A percentile compares a stretch with the other conserved stretches of the same genome.
phyloP scores from a whole-genome alignment of 1,140 invertebrate genomes.

The Trinorchestia longiramus region DNA sequence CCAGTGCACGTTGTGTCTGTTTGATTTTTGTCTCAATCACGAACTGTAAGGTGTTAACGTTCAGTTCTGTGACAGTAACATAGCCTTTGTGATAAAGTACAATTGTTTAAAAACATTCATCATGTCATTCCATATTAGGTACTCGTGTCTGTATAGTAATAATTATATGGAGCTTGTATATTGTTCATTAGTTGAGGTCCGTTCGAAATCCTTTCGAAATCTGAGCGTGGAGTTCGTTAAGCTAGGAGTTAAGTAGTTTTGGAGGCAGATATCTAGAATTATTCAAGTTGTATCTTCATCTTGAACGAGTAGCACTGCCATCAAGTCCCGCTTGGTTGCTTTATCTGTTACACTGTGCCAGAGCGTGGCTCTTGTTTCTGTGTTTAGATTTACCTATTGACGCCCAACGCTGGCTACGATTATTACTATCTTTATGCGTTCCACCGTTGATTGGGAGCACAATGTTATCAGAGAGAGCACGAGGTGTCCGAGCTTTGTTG shows the following conservation, averaged over 20 bases:
- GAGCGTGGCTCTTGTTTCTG: not conserved
- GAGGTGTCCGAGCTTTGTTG: not conserved
- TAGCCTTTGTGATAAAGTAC: too few relatives aligned
- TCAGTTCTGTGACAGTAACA: too few relatives aligned
- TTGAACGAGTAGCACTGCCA: not conserved
- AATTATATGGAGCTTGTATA: too few relatives aligned
- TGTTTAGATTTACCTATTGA: not conserved
- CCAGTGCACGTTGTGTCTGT: too few relatives aligned
- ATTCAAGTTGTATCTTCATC: not conserved
- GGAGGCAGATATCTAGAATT: too few relatives aligned
- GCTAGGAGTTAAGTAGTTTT: not conserved
- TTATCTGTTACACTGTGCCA: not conserved
- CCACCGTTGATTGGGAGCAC: not conserved
- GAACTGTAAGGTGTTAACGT: too few relatives aligned
- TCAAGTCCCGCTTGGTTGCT: not conserved
- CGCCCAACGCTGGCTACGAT: not conserved
- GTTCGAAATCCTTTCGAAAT: not conserved
- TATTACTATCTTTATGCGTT: not conserved
- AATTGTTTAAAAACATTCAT: too few relatives aligned
- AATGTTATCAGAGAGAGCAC: not conserved
- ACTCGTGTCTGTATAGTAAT: too few relatives aligned
- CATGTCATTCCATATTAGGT: too few relatives aligned
- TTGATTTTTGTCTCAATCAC: too few relatives aligned
- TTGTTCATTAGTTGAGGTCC: too few relatives aligned
- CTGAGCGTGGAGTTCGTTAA: not conserved